Evolutionary conservation across 2,888 invertebrate genomes (phyloP), one percentile per base, ranked within the genome.

Genomic region (Thecophora atra): DNA sequence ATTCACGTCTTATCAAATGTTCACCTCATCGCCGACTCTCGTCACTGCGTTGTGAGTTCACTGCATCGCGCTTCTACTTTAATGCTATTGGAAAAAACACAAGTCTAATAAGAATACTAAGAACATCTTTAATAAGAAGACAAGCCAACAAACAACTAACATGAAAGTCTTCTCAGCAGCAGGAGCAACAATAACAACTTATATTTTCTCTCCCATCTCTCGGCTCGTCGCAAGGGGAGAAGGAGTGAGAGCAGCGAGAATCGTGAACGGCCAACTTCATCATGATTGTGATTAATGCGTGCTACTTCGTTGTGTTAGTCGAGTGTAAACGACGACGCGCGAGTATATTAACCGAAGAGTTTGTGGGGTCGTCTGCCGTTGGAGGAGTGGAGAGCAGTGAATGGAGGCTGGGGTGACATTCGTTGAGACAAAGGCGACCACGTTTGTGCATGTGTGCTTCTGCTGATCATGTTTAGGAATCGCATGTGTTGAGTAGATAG

Each of bases 251-350:
- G n/a, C n/a, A n/a, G n/a, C n/a, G n/a, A 58, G 13, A 58, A 28
- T 11, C 60, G 58, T 47, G 30, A 58, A 60, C 60, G 17, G 15
- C 60, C 28, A 47, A 28, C 60, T 17, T n/a, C 42, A 24, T n/a
- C 26, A 56, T 54, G 52, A 42, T 77, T 79, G 76, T 81, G 80
- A 78, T 71, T 73, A 76, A 76, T 76, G 75, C 72, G 60, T 66
- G 60, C 68, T 51, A 73, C 68, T 72, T 74, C 66, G 70, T 21
- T 69, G 28, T 28, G 44, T 51, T 47, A 44, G 26, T 44, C 26
- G 47, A 54, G 51, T 51, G 51, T 28, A 24, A 51, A 65, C 24
- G 51, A 47, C 26, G 65, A 26, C 17, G 26, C 2, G 26, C 26
- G 62, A 19, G 15, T 54, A 19, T 54, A 28, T 67, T 51, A 13